A percentile compares a stretch with the other conserved stretches of the same genome.
phyloP scores from a whole-genome alignment of 2,113 vertebrate species.

The Oncorhynchus keta region DNA sequence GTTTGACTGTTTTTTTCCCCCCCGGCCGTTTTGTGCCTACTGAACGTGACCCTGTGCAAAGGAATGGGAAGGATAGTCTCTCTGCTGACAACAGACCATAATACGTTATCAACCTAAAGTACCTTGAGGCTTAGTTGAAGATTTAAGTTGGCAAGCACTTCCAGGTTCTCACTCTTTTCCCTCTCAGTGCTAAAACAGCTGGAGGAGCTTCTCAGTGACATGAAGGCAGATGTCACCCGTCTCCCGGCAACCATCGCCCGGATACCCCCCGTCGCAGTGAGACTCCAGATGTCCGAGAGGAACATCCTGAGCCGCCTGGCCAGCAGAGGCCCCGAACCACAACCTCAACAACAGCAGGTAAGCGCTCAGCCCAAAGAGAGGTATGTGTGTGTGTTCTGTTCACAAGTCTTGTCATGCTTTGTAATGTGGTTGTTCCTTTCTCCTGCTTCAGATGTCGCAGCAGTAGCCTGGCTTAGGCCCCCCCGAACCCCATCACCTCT shows the following conservation, averaged over 20 bases:
- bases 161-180: no score
- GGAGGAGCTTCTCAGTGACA: constrained; percentile 95
- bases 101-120: no score
- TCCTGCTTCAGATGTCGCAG: constrained; percentile 65
- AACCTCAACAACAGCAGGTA: constrained; percentile 77
- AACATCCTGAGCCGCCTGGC: constrained; percentile 95
- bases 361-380: no score
- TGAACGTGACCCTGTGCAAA: no score
- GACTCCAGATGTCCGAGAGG: constrained; percentile 95
- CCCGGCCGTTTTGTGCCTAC: no score
- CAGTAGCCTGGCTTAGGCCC: constrained; percentile 63
- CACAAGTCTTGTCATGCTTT: not conserved
- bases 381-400: no score
- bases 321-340: constrained; percentile 88
- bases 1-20: not conserved
- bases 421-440: not conserved
- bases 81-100: not conserved
- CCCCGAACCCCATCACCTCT: constrained; percentile 51
- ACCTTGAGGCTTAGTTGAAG: no score
- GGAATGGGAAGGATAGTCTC: no score
- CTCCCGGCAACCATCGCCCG: constrained; percentile 94
- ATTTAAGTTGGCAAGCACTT: no score
- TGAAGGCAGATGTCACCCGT: constrained; percentile 97
- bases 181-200: constrained; percentile 91
- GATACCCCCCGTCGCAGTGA: constrained; percentile 92